These are phyloP conservation scores for Dufourea novaeangliae DNA, from an alignment of 1,140 invertebrate species.

Conservation along the genomic window DNA sequence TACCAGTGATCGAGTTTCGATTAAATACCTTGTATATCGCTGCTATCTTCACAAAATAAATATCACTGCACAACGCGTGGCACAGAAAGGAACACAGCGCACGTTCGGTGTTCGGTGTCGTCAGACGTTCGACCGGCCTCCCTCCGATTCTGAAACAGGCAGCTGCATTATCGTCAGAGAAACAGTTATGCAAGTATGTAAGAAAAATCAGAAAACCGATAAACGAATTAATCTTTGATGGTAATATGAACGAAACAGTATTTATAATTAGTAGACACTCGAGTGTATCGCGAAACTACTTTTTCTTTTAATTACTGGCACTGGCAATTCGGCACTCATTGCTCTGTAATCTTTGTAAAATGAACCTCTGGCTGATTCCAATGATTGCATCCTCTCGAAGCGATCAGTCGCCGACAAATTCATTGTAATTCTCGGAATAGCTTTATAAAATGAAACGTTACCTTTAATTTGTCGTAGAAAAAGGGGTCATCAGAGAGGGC, in stretches of 20 bases:
- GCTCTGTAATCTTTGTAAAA: neutral
- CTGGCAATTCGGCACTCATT: neutral
- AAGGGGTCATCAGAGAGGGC: constrained; percentile 53
- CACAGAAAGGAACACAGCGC: constrained; percentile 45
- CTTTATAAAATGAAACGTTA: constrained; percentile 42
- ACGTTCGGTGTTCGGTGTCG: constrained; percentile 54
- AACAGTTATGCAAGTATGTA: neutral
- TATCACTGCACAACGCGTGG: constrained; percentile 58
- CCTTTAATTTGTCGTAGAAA: constrained; percentile 50
- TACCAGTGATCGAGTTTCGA: neutral
- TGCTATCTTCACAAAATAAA: constrained; percentile 9
- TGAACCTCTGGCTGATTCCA: neutral
- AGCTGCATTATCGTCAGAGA: constrained; percentile 37
- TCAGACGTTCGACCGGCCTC: constrained; percentile 54
- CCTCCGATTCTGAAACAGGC: constrained; percentile 30
- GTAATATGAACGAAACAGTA: neutral
- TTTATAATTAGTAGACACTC: neutral
- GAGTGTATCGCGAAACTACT: neutral
- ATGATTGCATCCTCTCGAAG: neutral
- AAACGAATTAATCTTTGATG: neutral
- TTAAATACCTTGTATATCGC: constrained; percentile 42
- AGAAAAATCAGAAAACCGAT: neutral
- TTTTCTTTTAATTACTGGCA: neutral
- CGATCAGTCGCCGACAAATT: constrained; percentile 8
- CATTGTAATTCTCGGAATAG: constrained; percentile 50